Base-by-base conservation (phyloP, 1,140 invertebrate species). In the Oscheius sp. region DNA sequence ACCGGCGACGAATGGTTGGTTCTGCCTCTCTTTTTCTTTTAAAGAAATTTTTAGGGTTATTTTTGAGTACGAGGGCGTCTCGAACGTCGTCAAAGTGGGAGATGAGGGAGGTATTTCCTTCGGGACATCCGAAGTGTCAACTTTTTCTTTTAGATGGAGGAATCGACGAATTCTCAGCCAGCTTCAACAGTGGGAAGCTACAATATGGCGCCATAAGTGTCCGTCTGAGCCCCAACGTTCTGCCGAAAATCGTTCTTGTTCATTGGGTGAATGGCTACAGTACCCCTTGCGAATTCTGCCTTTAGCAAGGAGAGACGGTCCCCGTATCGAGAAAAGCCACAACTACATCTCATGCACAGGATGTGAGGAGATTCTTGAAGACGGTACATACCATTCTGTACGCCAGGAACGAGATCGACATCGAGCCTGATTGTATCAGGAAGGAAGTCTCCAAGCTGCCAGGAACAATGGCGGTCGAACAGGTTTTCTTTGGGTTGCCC, bases 251-350 rank as follows among this genome's bases (percentile, higher is more conserved):
- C 23, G 20, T 81, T 32, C 36, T 83, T n/a, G 62, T 80, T 55
- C 79, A 81, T 52, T 83, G 81, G 79, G 79, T 80, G 62, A 49
- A 49, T 34, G 38, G 7, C 15, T 63, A n/a, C 23, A 18, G 20
- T 71, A 28, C 23, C 20, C 20, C 32, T n/a, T 42, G 29, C 26
- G 10, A 28, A 3, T n/a, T n/a, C 29, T 18, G n/a, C 34, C 77
- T 80, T 20, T 52, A 82, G 79, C 79, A 80, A 75, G 79, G 79
- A 20, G 79, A 79, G 45, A 55, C 68, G 13, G 80, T 80, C 31
- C 80, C 80, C 15, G 63, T 76, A 4, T 46, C 46, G 26, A 42
- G 62, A 31, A 42, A 78, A 35, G 65, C 74, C 0, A n/a, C 73
- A 34, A 82, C 78, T 13, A 65, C 79, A 15, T 18, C 76, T 3